Evolutionary conservation across 53 echinoderm and acorn worm genomes (phyloP), one percentile per base, ranked within the genome.

Genomic region (Crossaster papposus): DNA sequence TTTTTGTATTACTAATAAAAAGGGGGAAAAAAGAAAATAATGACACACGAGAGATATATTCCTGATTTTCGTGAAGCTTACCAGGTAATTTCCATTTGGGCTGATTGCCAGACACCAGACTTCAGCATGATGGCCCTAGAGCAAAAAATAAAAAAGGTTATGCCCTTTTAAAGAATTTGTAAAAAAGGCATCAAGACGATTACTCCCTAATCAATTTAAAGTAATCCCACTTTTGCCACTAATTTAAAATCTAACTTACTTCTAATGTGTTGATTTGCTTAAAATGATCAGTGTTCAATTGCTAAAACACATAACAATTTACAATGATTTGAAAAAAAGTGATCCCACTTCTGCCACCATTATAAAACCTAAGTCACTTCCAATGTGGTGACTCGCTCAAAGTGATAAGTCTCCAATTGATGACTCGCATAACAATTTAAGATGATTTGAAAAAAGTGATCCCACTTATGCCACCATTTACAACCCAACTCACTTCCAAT

Each of bases 111-210:
- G 63, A 50, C 93, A 91, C 97, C 97, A 97, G 0, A 97, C 92
- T 75, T 97, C 97, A 54, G 93, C 97, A 88, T 95, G 95, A 64
- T 97, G 95, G 72, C 97, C 97, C 97, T 97, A 72, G 2, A 84
- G 77, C 64, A 1, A 78, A 32, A 14, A n/a, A 86, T 29, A 68
- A 68, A 75, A 44, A 29, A 53, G 15, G 34, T 52, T 9, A 52
- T 83, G 0, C 51, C 20, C 6, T 51, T 68, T 10, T 17, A 14
- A 10, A 35, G 71, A 31, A 65, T 28, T 23, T n/a, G n/a, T n/a
- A n/a, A n/a, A n/a, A n/a, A n/a, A n/a, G n/a, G n/a, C n/a, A n/a
- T n/a, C n/a, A n/a, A n/a, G n/a, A n/a, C n/a, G n/a, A n/a, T n/a
- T n/a, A n/a, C n/a, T n/a, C n/a, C n/a, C n/a, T n/a, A n/a, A n/a